Percentiles rank a stretch among this genome's conserved stretches.
Evolutionary conservation across 2,113 vertebrate species (phyloP).

Genomic region (Columba livia): DNA sequence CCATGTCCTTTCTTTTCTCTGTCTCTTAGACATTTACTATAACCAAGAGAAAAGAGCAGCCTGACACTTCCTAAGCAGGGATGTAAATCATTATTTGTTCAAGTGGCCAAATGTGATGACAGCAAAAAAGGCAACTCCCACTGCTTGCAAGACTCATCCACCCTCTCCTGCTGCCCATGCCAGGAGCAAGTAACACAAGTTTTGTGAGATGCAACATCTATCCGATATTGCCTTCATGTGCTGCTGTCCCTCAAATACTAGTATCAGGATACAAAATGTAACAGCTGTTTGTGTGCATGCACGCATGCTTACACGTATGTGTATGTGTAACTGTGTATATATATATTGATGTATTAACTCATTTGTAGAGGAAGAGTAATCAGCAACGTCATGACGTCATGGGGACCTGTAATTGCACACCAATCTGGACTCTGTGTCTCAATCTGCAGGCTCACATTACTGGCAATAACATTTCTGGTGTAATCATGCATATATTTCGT

Average conservation of each 20-base stretch:
- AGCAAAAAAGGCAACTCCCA: not conserved
- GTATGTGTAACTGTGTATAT: not conserved
- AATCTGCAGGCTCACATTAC: constrained; percentile 73
- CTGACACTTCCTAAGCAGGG: not conserved
- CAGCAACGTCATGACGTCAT: constrained; percentile 69
- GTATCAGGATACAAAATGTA: constrained; percentile 51
- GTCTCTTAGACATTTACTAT: not conserved
- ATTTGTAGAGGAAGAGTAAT: constrained; percentile 57
- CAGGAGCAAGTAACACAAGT: not conserved
- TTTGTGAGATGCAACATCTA: not conserved
- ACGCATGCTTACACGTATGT: not conserved
- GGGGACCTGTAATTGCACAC: constrained; percentile 68
- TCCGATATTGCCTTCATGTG: not conserved
- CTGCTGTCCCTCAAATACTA: not conserved
- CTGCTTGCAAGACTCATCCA: not conserved
- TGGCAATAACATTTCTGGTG: constrained; percentile 84
- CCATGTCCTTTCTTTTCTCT: not conserved
- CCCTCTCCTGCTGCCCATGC: not conserved
- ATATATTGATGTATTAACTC: constrained; percentile 33
- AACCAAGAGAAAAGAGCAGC: constrained; percentile 4
- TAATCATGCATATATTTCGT: constrained; percentile 88
- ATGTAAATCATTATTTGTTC: not conserved
- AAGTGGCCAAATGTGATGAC: not conserved
- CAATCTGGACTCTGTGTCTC: constrained; percentile 61
- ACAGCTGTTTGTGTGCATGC: not conserved